Evolutionary conservation across 1,140 invertebrate genomes (phyloP).

Genomic region (Trichogramma pretiosum): DNA sequence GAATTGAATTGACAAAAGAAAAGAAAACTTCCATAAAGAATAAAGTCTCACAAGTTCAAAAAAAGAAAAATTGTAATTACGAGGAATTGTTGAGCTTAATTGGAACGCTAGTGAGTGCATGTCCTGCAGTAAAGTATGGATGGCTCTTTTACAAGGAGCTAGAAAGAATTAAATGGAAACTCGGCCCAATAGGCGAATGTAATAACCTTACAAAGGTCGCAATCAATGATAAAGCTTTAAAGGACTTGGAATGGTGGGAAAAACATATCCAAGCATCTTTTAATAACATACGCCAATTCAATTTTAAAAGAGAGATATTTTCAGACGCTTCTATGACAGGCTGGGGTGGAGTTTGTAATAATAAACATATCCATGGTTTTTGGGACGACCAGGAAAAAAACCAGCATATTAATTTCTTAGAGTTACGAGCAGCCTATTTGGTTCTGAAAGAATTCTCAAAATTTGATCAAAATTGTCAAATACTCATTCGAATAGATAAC

Average conservation of each 20-base stretch:
- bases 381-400: slow-evolving; percentile 23
- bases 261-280: background rate
- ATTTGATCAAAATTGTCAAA: slow-evolving; percentile 21
- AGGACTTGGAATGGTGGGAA: background rate
- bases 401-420: slow-evolving; percentile 34
- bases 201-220: background rate
- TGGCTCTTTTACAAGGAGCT: slow-evolving; percentile 1
- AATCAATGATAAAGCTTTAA: background rate
- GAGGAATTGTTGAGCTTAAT: background rate
- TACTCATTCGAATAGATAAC: slow-evolving; percentile 22
- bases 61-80: background rate
- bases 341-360: slow-evolving; percentile 29
- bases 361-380: slow-evolving; percentile 19
- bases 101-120: background rate
- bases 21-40: background rate
- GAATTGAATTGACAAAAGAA: background rate
- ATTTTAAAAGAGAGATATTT: slow-evolving; percentile 30
- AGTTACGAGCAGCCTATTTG: slow-evolving; percentile 29
- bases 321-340: slow-evolving; percentile 32
- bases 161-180: background rate
- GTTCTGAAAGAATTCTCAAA: slow-evolving; percentile 32
- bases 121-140: background rate
- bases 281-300: slow-evolving; percentile 2
- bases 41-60: background rate
- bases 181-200: background rate